Evolutionary conservation across 2,797 vertebrate genomes (phyloP), one percentile per base, ranked within the genome.

Genomic region (Antennarius maculatus): DNA sequence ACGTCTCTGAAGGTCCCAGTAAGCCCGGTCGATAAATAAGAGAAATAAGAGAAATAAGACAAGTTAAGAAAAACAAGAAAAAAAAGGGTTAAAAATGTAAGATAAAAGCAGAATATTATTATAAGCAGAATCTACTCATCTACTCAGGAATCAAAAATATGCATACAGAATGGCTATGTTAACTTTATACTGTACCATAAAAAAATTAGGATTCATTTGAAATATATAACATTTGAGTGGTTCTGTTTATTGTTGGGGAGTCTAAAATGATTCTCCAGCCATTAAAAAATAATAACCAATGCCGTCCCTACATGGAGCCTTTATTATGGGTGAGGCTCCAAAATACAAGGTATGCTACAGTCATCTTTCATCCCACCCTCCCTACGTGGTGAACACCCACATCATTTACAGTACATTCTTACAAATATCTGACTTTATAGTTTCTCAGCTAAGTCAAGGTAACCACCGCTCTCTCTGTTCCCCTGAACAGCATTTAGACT

Each of bases 401-500:
- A 17, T 37, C 11, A 4, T 47, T 59, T 47, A 11, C 42, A 31
- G 28, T 3, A 10, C 54, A 42, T 13, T 13, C 56, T 34, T 49
- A 49, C 23, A 51, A 4, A 23, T 45, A 8, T 61, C 23, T 7
- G 14, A 16, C 51, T 47, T 29, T 46, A 11, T 10, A 27, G 14
- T 43, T 17, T 51, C 14, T 6, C 18, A 34, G 37, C 37, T n/a
- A 3, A 56, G 6, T 15, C 28, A 15, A 66, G 50, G 37, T 66
- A 1, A 82, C 59, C 46, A 5, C 31, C 0, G 62, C 1, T 62
- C 1, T 46, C 10, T 72, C 84, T 81, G 15, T 91, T 82, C 71
- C 85, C 90, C 77, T 69, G 7, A 82, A 60, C 94, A 99, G 97
- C 94, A 94, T 16, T 87, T 99, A 91, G 96, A 99, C 91, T 98